Evolutionary conservation across 2,888 invertebrate genomes (phyloP).

Genomic region (Leistus spinibarbis): DNA sequence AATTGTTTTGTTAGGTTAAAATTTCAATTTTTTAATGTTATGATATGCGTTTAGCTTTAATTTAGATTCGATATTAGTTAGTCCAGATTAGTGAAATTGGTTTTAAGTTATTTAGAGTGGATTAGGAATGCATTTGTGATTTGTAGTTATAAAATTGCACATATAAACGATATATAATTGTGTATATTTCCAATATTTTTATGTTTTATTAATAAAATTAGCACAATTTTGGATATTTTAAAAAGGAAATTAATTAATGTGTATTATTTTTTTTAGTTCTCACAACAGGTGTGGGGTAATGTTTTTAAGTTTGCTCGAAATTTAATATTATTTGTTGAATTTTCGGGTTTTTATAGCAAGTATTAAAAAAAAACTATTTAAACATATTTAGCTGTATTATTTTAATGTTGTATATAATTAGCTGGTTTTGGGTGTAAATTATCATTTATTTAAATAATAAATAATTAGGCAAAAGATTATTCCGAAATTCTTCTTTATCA

Average conservation of each 20-base stretch:
- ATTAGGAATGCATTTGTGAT: slow-evolving; percentile 18
- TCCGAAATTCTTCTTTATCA: background rate
- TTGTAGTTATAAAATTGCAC: slow-evolving; percentile 13
- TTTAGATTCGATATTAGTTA: background rate
- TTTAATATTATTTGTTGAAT: slow-evolving; percentile 1
- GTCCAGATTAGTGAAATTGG: background rate
- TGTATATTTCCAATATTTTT: background rate
- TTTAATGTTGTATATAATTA: slow-evolving; percentile 3
- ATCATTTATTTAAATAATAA: background rate
- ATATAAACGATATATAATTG: slow-evolving; percentile 23
- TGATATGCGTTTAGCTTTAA: background rate
- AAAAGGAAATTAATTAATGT: background rate
- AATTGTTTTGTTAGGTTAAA: background rate
- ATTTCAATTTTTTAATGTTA: background rate
- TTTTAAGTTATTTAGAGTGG: slow-evolving; percentile 6
- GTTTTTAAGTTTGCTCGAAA: background rate
- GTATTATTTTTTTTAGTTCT: slow-evolving; percentile 42
- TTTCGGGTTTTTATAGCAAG: background rate
- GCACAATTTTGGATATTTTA: slow-evolving; percentile 1
- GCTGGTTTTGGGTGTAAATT: slow-evolving; percentile 2
- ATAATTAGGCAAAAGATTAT: background rate
- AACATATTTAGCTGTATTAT: background rate
- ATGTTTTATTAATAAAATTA: background rate
- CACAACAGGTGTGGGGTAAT: slow-evolving; percentile 44
- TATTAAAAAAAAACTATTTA: background rate